These are phyloP conservation scores for Sapajus apella DNA, from an alignment of 2,113 vertebrate genomes.

Conservation along the genomic window DNA sequence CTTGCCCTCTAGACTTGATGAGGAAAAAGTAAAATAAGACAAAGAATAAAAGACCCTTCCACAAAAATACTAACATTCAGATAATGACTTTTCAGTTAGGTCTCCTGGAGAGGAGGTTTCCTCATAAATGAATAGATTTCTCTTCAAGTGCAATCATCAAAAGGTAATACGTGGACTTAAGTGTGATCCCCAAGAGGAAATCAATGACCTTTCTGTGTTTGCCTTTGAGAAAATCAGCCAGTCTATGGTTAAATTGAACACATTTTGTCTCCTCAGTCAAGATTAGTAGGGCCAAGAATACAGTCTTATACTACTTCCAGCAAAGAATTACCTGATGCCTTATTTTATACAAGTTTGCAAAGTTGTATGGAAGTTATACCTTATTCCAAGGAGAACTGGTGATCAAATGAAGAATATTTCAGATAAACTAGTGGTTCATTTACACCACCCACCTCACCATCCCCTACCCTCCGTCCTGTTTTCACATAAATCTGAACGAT, in stretches of 20 bases:
- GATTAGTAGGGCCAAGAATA: not conserved
- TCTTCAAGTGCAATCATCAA: not conserved
- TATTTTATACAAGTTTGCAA: not conserved
- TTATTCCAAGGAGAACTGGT: not conserved
- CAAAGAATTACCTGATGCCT: not conserved
- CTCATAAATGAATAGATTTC: not conserved
- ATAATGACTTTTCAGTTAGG: not conserved
- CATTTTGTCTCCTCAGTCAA: not conserved
- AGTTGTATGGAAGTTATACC: not conserved
- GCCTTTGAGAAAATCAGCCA: not conserved
- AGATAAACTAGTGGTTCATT: not conserved
- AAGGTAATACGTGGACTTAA: not conserved
- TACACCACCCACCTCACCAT: too few relatives aligned
- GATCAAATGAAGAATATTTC: not conserved
- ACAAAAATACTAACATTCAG: not conserved
- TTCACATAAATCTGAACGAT: not conserved
- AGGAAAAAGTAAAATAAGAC: not conserved
- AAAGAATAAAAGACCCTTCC: not conserved
- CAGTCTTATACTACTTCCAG: not conserved
- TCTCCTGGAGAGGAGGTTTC: not conserved
- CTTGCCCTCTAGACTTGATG: not conserved
- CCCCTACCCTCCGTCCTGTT: not conserved
- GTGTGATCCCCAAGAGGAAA: not conserved
- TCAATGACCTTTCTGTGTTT: not conserved
- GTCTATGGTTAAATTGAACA: not conserved